Percentiles rank a stretch among this genome's conserved stretches.
Evolutionary conservation across 2,888 invertebrate genomes (phyloP).

Genomic region (Coenonympha arcania): DNA sequence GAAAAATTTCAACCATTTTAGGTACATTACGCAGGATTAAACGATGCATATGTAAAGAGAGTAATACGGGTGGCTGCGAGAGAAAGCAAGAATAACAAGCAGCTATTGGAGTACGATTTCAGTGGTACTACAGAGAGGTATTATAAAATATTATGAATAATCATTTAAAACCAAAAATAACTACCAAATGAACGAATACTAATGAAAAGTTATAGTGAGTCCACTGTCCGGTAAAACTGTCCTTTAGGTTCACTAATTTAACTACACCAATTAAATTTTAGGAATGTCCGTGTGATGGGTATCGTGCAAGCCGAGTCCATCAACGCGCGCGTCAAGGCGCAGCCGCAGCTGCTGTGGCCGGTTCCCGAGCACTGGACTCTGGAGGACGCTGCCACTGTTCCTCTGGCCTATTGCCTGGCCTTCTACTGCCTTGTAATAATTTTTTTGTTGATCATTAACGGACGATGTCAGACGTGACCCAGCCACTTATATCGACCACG

Average conservation of each 20-base stretch:
- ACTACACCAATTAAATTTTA: constrained; percentile 24
- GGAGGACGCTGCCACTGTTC: constrained; percentile 83
- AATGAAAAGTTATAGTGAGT: too few species aligned
- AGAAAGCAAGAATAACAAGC: constrained; percentile 5
- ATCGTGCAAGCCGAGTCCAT: constrained; percentile 67
- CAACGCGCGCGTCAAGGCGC: constrained; percentile 69
- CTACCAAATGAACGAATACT: too few species aligned
- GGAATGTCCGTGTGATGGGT: constrained; percentile 78
- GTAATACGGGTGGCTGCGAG: constrained; percentile 30
- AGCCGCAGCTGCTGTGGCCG: constrained; percentile 74
- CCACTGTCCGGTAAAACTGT: too few species aligned
- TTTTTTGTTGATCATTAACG: neutral
- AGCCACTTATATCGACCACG: too few species aligned
- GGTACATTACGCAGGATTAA: constrained; percentile 45
- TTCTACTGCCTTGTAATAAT: constrained; percentile 46
- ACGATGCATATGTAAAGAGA: constrained; percentile 34
- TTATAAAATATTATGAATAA: too few species aligned
- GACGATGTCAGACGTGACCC: too few species aligned
- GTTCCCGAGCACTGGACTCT: constrained; percentile 80
- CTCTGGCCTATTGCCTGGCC: constrained; percentile 79
- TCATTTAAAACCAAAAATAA: too few species aligned
- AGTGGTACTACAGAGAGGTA: constrained; percentile 47
- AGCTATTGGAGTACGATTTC: constrained; percentile 44
- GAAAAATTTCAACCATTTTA: constrained; percentile 26
- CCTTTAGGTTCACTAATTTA: too few species aligned